phyloP scores from a whole-genome alignment of 2,888 invertebrate genomes.

The Athalia cordata region DNA sequence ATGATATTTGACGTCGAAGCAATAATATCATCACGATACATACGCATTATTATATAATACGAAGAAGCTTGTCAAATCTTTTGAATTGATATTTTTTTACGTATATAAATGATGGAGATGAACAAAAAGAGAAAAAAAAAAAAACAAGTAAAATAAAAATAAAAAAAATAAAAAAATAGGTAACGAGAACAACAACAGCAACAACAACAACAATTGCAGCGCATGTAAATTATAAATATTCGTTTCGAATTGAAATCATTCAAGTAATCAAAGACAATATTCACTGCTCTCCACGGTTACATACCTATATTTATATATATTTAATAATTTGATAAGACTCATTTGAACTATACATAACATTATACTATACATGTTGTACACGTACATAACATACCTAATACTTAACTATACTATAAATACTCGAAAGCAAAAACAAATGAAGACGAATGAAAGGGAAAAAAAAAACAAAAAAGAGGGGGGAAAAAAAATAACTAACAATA shows the following conservation, averaged over 20 bases:
- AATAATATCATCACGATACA: conserved; percentile 32
- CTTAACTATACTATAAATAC: neutral
- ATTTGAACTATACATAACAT: no score
- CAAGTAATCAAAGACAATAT: conserved; percentile 69
- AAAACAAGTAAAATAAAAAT: neutral
- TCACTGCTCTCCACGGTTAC: conserved; percentile 62
- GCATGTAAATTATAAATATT: conserved; percentile 7
- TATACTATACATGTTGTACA: neutral
- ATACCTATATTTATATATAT: conserved; percentile 27
- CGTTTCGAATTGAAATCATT: conserved; percentile 23
- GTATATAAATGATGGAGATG: conserved; percentile 23
- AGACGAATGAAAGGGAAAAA: no score
- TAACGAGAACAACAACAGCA: conserved; percentile 28
- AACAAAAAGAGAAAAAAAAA: conserved; percentile 17
- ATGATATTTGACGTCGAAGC: neutral
- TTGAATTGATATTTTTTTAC: conserved; percentile 44
- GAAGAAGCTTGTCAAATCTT: conserved; percentile 38
- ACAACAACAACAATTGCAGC: conserved; percentile 33
- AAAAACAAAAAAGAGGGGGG: neutral
- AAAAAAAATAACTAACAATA: neutral
- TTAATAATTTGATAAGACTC: no score
- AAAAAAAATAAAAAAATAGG: conserved; percentile 22
- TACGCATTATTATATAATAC: conserved; percentile 11
- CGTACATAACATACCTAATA: neutral
- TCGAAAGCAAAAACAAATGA: no score